phyloP scores from a whole-genome alignment of 2,797 vertebrate species.

The Scomberomorus guttatus region DNA sequence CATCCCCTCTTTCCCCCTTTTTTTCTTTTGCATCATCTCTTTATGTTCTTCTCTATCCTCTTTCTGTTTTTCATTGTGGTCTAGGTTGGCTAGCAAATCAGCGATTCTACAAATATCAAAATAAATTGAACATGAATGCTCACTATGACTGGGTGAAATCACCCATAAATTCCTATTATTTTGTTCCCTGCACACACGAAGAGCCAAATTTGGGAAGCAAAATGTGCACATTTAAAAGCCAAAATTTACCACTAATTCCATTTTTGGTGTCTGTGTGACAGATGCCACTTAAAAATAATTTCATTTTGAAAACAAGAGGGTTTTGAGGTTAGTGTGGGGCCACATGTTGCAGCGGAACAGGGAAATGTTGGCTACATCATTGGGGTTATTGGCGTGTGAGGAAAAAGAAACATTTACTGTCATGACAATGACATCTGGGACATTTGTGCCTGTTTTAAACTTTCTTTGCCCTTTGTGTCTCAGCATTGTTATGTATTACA shows the following conservation, averaged over 20 bases:
- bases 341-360: slow-evolving; percentile 30
- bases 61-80: slow-evolving; percentile 27
- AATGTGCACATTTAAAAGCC: slow-evolving; percentile 38
- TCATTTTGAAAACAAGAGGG: slow-evolving; percentile 33
- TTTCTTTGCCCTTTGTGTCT: not conserved
- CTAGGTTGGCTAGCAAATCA: slow-evolving; percentile 23
- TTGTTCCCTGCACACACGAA: slow-evolving; percentile 20
- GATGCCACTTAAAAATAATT: slow-evolving; percentile 46
- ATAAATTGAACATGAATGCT: slow-evolving; percentile 30
- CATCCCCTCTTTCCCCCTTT: not conserved
- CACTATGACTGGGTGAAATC: slow-evolving; percentile 16
- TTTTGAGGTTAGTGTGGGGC: slow-evolving; percentile 42
- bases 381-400: slow-evolving; percentile 13
- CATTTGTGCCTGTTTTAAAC: not conserved
- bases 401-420: not conserved
- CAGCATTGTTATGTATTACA: not conserved
- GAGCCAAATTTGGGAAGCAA: slow-evolving; percentile 18
- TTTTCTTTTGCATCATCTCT: slow-evolving; percentile 22
- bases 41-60: not conserved
- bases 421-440: not conserved
- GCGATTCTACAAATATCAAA: slow-evolving; percentile 41
- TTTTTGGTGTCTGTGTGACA: slow-evolving; percentile 27
- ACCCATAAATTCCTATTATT: slow-evolving; percentile 18
- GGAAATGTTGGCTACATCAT: slow-evolving; percentile 5
- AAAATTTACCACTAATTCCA: slow-evolving; percentile 28